Conservation (phyloP, 2,113 vertebrate genomes). For the Propithecus coquereli region DNA sequence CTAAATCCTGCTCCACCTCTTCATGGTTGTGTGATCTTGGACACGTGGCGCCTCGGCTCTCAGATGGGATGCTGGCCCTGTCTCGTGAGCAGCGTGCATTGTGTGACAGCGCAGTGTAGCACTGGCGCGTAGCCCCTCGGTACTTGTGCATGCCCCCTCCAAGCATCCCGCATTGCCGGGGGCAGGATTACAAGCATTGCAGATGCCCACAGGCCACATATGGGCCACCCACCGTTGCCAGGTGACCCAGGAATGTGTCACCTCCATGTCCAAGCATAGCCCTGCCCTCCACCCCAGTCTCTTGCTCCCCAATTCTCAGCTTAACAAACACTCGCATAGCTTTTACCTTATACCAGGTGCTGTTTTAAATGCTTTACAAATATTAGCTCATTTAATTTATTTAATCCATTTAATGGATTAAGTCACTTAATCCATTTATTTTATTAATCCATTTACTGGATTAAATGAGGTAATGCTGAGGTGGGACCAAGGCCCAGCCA, state of each 20-base stretch:
- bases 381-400: background rate
- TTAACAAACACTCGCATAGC: background rate
- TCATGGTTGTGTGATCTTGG: background rate
- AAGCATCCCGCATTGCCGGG: background rate
- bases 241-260: background rate
- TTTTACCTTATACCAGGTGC: background rate
- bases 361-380: background rate
- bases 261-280: background rate
- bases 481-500: background rate
- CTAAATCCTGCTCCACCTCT: background rate
- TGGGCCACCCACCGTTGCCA: background rate
- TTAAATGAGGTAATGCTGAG: background rate
- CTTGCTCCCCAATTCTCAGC: background rate
- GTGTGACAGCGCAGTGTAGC: background rate
- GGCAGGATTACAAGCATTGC: background rate
- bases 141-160: background rate
- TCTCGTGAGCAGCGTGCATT: background rate
- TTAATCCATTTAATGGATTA: conserved; percentile 51
- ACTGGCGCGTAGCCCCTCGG: background rate
- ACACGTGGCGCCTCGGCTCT: background rate
- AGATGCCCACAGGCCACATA: background rate
- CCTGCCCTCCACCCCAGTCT: background rate
- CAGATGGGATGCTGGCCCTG: background rate
- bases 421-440: conserved; percentile 21
- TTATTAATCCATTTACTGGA: conserved; percentile 35